Evolutionary conservation across 2,797 vertebrate species (phyloP).

Genomic region (Tolypeutes matacus): DNA sequence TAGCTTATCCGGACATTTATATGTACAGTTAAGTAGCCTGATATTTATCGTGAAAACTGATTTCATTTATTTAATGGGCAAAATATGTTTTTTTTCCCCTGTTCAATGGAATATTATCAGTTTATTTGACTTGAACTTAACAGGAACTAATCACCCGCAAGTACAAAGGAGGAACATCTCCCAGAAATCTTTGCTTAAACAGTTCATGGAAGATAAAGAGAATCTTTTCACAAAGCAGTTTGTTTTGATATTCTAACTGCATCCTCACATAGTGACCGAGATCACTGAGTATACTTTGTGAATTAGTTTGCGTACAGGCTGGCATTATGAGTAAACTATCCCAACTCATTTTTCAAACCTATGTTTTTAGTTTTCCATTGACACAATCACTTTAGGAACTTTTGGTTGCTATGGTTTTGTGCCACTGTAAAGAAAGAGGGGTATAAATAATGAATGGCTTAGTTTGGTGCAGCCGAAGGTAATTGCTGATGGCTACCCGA

Average conservation of each 20-base stretch:
- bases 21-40: constrained; percentile 1
- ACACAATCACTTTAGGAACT: constrained; percentile 20
- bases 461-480: constrained; percentile 49
- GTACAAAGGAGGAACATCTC: constrained; percentile 47
- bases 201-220: constrained; percentile 8
- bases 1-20: neutral
- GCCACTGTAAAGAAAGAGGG: neutral
- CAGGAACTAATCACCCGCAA: constrained; percentile 36
- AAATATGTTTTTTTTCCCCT: neutral
- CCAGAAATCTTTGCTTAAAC: neutral
- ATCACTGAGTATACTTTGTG: neutral
- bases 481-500: constrained; percentile 26
- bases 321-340: constrained; percentile 7
- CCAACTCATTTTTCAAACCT: constrained; percentile 21
- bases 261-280: neutral
- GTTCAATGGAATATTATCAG: constrained; percentile 38
- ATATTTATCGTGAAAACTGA: neutral
- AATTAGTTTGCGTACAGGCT: constrained; percentile 22
- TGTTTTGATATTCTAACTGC: constrained; percentile 6
- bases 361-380: constrained; percentile 24
- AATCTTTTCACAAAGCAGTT: neutral
- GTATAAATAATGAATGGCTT: constrained; percentile 28
- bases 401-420: constrained; percentile 53
- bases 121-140: constrained; percentile 49
- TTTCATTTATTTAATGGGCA: constrained; percentile 42